Conservation (phyloP, 2,888 invertebrate genomes). For the Dolichopus griseipennis region DNA sequence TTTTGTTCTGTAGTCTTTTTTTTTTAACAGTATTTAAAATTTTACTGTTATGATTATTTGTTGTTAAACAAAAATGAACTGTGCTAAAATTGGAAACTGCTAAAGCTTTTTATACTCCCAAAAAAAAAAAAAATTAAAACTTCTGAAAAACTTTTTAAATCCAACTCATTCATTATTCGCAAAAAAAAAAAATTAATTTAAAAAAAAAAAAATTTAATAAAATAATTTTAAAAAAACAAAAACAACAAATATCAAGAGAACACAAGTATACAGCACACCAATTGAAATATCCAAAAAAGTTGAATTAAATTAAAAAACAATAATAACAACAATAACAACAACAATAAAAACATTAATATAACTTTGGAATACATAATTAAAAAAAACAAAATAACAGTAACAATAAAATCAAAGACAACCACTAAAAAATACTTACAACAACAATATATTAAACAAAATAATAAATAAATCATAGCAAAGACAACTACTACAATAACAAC, state of each 20-base stretch:
- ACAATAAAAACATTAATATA: neutral
- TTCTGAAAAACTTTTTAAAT: too few species aligned
- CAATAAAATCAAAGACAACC: constrained; percentile 3
- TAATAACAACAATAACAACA: neutral
- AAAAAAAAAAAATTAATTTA: neutral
- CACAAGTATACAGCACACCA: neutral
- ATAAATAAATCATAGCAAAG: too few species aligned
- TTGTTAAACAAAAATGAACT: neutral
- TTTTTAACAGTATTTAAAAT: constrained; percentile 9
- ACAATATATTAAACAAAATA: too few species aligned
- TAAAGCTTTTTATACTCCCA: neutral
- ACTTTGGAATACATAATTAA: neutral
- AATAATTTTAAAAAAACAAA: too few species aligned
- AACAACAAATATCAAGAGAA: neutral
- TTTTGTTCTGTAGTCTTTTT: constrained; percentile 14
- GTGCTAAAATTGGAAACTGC: neutral
- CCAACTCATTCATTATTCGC: neutral
- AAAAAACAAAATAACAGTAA: neutral
- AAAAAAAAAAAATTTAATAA: neutral
- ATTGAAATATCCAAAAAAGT: neutral
- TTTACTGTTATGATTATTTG: neutral
- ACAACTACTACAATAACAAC: neutral
- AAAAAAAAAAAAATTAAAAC: neutral
- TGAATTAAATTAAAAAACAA: neutral
- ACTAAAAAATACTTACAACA: neutral